These are phyloP conservation scores for Nannoperca australis DNA, from an alignment of 2,797 vertebrate genomes.

Conservation along the genomic window DNA sequence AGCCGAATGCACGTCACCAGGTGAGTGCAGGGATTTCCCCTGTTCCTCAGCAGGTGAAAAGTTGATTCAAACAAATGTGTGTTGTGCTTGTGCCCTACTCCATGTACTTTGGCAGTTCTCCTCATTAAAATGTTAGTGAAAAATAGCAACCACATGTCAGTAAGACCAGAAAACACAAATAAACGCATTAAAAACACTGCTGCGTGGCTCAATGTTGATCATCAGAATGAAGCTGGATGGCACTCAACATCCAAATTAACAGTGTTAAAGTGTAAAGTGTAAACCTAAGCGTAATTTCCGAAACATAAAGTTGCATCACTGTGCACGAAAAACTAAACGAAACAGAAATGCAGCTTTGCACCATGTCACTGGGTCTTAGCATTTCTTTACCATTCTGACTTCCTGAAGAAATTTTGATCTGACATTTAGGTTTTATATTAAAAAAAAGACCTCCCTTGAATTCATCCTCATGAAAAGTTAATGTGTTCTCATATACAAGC, in stretches of 20 bases:
- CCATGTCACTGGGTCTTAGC: neutral
- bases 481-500: constrained; percentile 61
- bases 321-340: neutral
- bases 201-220: neutral
- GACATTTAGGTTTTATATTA: constrained; percentile 26
- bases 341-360: neutral
- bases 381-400: neutral
- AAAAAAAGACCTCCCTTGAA: constrained; percentile 41
- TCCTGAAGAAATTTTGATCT: constrained; percentile 16
- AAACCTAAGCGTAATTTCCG: neutral
- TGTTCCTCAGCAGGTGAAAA: neutral
- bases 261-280: neutral
- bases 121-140: constrained; percentile 14
- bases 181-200: neutral
- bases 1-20: neutral
- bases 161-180: neutral
- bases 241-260: neutral
- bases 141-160: neutral
- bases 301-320: neutral
- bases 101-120: neutral
- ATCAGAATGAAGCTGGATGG: neutral
- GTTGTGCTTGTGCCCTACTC: neutral
- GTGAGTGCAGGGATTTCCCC: constrained; percentile 3
- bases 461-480: constrained; percentile 71
- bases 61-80: neutral